These are phyloP conservation scores for Telmatochromis sp. DNA, from an alignment of 2,113 vertebrate genomes.

Conservation along the genomic window DNA sequence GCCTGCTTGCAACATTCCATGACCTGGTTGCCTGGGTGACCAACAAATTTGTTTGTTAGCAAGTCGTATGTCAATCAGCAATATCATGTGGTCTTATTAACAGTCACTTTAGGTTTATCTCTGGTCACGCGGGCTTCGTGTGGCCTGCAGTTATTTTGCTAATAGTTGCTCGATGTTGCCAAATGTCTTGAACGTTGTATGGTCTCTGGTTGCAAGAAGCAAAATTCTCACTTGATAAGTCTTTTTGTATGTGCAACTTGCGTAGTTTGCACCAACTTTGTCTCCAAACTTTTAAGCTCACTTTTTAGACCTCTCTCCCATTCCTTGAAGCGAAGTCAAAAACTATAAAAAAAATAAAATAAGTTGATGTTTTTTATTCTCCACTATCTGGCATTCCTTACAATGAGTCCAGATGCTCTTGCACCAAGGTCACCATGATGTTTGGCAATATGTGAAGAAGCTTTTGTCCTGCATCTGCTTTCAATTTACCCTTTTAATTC, in stretches of 20 bases:
- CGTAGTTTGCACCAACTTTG: not conserved
- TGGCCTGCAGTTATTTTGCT: not conserved
- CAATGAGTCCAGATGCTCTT: not conserved
- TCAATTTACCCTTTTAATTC: not conserved
- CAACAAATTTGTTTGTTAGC: not conserved
- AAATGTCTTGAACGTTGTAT: not conserved
- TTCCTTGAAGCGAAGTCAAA: not conserved
- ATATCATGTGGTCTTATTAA: not conserved
- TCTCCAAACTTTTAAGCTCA: not conserved
- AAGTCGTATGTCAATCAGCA: fast-evolving
- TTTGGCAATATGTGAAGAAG: not conserved
- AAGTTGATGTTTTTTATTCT: not conserved
- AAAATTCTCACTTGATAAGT: not conserved
- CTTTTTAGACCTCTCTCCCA: fast-evolving
- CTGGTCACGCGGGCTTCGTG: fast-evolving
- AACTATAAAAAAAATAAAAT: not conserved
- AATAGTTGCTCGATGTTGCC: not conserved
- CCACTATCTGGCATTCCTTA: not conserved
- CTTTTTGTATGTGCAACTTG: fast-evolving
- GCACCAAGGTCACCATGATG: not conserved
- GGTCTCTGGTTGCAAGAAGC: not conserved
- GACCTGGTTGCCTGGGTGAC: not conserved
- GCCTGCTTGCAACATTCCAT: not conserved
- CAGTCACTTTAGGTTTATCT: not conserved
- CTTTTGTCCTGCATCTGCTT: not conserved